These are phyloP conservation scores for Byasa hedistus DNA, from an alignment of 2,888 invertebrate genomes.

Conservation along the genomic window DNA sequence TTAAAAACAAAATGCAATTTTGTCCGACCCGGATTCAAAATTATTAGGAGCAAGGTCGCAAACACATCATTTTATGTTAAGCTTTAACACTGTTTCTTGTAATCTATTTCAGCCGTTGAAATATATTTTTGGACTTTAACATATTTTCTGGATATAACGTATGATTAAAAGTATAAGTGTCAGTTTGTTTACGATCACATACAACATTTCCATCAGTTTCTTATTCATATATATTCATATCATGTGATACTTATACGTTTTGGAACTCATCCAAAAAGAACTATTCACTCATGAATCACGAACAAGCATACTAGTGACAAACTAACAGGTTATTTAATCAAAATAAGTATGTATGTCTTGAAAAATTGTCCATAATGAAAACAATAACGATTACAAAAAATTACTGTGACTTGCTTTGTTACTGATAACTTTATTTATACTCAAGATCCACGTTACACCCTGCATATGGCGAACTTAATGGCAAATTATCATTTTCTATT, in stretches of 20 bases:
- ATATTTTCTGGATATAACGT: not conserved
- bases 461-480: too few relatives aligned
- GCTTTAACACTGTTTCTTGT: conserved; percentile 11
- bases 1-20: conserved; percentile 76
- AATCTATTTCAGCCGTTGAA: not conserved
- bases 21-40: conserved; percentile 47
- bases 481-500: too few relatives aligned
- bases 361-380: conserved; percentile 1
- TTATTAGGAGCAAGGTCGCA: conserved; percentile 43
- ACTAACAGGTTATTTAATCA: conserved; percentile 27
- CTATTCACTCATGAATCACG: conserved; percentile 13
- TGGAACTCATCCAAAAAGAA: not conserved
- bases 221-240: conserved; percentile 2
- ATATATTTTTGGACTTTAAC: not conserved
- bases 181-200: not conserved
- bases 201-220: not conserved
- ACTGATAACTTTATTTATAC: not conserved
- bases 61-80: conserved; percentile 21
- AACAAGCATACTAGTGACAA: conserved; percentile 23
- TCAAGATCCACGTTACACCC: too few relatives aligned
- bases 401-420: too few relatives aligned
- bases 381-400: too few relatives aligned
- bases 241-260: not conserved
- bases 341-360: conserved; percentile 22
- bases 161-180: not conserved